phyloP scores from a whole-genome alignment of 2,113 vertebrate species.

The Glaucomys volans region DNA sequence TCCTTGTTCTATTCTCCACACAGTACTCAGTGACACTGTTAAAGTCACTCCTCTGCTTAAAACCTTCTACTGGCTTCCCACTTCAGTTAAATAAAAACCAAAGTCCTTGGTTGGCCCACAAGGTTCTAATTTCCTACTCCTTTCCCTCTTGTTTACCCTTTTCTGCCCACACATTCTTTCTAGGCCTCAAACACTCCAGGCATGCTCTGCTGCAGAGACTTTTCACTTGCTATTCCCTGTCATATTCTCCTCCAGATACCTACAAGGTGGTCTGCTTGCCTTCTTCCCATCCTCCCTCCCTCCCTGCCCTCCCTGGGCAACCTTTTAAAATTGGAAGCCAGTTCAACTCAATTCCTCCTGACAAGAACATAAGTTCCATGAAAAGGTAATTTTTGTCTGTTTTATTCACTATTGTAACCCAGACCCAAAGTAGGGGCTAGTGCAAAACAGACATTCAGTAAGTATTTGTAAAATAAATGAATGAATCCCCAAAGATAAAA shows the following conservation, averaged over 20 bases:
- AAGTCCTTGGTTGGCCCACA: neutral
- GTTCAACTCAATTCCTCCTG: neutral
- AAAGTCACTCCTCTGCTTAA: neutral
- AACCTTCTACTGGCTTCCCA: neutral
- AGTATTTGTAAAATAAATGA: neutral
- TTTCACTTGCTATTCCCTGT: neutral
- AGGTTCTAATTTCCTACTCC: neutral
- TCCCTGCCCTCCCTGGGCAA: neutral
- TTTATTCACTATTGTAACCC: neutral
- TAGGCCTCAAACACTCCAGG: neutral
- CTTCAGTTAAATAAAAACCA: constrained; percentile 27
- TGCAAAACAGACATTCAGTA: neutral
- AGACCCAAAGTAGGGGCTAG: neutral
- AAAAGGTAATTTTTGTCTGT: neutral
- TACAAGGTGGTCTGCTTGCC: neutral
- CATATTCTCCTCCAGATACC: neutral
- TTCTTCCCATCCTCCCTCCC: neutral
- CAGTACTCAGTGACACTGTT: neutral
- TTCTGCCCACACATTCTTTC: neutral
- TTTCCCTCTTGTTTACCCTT: neutral
- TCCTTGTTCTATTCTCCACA: neutral
- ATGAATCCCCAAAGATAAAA: neutral
- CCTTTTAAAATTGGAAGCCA: neutral
- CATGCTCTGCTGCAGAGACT: neutral
- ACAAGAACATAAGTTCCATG: neutral